Base-by-base conservation (phyloP, 2,113 vertebrate species). In the Procavia capensis region DNA sequence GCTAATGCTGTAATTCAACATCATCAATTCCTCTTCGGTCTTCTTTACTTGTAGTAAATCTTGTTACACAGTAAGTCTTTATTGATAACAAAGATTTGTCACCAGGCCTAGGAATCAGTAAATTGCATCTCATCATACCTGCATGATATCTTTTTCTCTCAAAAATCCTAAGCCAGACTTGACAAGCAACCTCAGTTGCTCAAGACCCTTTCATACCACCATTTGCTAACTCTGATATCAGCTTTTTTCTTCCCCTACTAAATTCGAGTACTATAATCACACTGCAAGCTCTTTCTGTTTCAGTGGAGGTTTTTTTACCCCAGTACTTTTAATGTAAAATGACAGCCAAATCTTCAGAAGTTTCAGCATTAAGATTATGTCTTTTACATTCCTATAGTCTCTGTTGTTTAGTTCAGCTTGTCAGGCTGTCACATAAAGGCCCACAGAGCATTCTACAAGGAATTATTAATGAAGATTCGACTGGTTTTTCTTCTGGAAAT, bases 391-490 rank as follows among this genome's bases (percentile, higher is more conserved):
- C 97, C 93, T 96, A 79, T 91, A 93, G 95, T 97, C 98, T 97
- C 98, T 98, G 97, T 98, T 98, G 98, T 98, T 98, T 98, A 97
- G 97, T 96, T 97, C 91, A 92, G 95, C 98, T 98, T 97, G 98
- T 98, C 98, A 98, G 92, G 43, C 97, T 98, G 98, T 98, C 98
- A 98, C 95, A 98, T 96, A 97, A 98, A 98, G 98, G 97, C 96
- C 96, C 91, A 41, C 50, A 81, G 83, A 97, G 91, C 81, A 3
- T 97, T 98, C 96, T 97, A 95, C 81, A 94, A 98, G 96, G 98
- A 98, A 98, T 98, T 98, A 98, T 98, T 98, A 98, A 98, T 98
- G 98, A 98, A 98, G 96, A 98, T 98, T 98, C 72, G 75, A 97
- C 96, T 81, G 43, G 91, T 97, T 98, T 98, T 98, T 96, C 97